Evolutionary conservation across 2,888 invertebrate species (phyloP).

Genomic region (Apocheima hispidaria): DNA sequence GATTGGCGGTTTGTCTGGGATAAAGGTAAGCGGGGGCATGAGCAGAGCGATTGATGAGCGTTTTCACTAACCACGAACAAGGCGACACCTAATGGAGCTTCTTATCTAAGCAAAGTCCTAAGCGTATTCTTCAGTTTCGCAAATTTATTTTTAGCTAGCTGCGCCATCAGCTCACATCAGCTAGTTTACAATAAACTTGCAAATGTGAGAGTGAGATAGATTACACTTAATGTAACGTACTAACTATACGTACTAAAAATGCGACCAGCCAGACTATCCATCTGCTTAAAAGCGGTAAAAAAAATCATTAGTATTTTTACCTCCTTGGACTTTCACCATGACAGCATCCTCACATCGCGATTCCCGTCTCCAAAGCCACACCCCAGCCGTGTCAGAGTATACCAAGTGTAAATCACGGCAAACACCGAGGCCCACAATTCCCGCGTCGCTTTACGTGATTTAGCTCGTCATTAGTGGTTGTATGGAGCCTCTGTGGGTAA

Average conservation of each 20-base stretch:
- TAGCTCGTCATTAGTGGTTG: conserved; percentile 81
- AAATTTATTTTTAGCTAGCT: no score
- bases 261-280: no score
- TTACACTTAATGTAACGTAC: no score
- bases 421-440: conserved; percentile 64
- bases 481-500: conserved; percentile 21
- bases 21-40: conserved; percentile 10
- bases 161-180: no score
- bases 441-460: conserved; percentile 77
- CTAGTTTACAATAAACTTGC: no score
- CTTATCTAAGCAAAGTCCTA: no score
- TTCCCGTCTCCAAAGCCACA: conserved; percentile 21
- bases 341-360: conserved; percentile 4
- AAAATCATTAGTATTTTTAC: no score
- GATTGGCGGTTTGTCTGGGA: conserved; percentile 37
- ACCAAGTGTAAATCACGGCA: conserved; percentile 78
- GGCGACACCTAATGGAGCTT: no score
- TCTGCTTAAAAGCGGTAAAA: no score
- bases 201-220: no score
- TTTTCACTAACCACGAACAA: background rate
- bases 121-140: no score
- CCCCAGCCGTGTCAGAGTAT: conserved; percentile 57
- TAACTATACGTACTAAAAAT: no score
- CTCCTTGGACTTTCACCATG: background rate
- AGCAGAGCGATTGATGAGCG: conserved; percentile 41